These are phyloP conservation scores for Limnephilus rhombicus DNA, from an alignment of 2,888 invertebrate genomes.

Conservation along the genomic window DNA sequence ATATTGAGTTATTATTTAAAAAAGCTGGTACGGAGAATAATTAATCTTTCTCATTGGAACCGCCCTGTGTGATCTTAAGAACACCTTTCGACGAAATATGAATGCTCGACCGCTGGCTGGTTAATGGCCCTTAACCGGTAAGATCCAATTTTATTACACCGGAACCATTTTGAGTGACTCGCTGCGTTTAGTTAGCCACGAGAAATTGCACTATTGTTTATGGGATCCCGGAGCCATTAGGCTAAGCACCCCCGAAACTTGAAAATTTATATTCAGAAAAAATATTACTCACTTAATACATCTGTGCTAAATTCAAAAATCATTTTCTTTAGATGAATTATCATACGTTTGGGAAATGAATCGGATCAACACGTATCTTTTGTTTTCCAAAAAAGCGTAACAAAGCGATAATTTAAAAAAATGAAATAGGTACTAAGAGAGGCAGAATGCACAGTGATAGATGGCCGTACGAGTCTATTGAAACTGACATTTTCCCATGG, in stretches of 20 bases:
- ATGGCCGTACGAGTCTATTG: not conserved
- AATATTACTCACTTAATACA: not conserved
- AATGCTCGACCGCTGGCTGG: no score
- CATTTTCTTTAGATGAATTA: not conserved
- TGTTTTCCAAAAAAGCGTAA: conserved; percentile 36
- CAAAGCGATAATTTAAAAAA: conserved; percentile 13
- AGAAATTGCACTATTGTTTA: not conserved
- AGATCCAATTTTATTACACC: not conserved
- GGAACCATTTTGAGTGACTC: not conserved
- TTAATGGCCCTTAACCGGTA: no score
- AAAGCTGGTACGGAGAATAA: no score
- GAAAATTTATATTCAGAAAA: not conserved
- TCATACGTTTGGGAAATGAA: not conserved
- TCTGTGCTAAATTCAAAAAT: not conserved
- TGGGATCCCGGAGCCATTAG: not conserved
- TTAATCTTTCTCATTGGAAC: no score
- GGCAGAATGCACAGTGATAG: not conserved
- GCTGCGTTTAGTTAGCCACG: not conserved
- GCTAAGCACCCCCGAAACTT: not conserved
- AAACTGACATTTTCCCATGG: conserved; percentile 36
- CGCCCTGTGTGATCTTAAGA: no score
- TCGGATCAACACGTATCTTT: conserved; percentile 6
- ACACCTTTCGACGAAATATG: no score
- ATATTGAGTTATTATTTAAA: no score
- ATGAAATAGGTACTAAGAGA: not conserved